Base-by-base conservation (phyloP, 1,140 invertebrate genomes). In the Parapsyche elsis region DNA sequence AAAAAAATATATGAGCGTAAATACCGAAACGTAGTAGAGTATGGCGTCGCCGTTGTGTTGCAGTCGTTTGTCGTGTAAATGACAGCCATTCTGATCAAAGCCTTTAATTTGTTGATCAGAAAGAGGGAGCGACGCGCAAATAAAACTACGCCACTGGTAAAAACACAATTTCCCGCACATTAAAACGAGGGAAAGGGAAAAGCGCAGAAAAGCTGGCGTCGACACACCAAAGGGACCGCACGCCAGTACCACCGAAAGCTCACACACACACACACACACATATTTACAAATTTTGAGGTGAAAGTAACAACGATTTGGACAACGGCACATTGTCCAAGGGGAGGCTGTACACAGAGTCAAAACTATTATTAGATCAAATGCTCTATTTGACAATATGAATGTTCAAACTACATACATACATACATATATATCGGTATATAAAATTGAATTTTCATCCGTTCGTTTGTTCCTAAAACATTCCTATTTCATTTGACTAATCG, bases 61-160 rank as follows among this genome's bases (percentile, higher is more conserved):
- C 21, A 9, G 64, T 23, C 64, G 21, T 14, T 57, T 23, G 45
- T 61, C 75, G 81, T 82, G 81, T 78, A 74, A 76, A 78, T 82
- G 81, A 82, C 81, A 82, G 81, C 30, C 71, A 46, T 59, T 78
- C 57, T 83, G 81, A 83, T 83, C 81, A 83, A 83, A 83, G 81
- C 81, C 81, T 83, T 83, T 83, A 83, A 83, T 83, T 83, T 83
- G 76, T 83, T 83, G 81, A 83, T 83, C 81, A 83, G 79, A 82
- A 82, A 80, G 79, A 76, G 71, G 12, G 57, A 23, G 24, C 49
- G 21, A 23, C 57, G 64, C 46, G 74, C 16, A 44, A 57, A 67
- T 70, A 76, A 76, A 76, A 70, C 73, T 49, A 76, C 79, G 38
- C 44, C 75, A 64, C 74, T 12, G 61, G 61, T 75, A 76, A 80